Evolutionary conservation across 2,888 invertebrate species (phyloP).

Genomic region (Alloplasta piceator): DNA sequence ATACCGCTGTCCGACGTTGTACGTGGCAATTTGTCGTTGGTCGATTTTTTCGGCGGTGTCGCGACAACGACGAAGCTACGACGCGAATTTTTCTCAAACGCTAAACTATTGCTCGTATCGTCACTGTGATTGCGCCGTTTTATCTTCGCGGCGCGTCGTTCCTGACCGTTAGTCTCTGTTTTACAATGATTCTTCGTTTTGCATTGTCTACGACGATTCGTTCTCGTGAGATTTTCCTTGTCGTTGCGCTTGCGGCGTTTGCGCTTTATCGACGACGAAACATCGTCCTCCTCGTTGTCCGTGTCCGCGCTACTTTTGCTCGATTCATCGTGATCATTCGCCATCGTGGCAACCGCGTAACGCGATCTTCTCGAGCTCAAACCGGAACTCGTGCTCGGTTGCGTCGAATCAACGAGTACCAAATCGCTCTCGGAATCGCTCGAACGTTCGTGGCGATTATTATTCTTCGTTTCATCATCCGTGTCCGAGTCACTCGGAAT

Average conservation of each 20-base stretch:
- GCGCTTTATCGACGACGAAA: conserved; percentile 65
- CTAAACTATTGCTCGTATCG: conserved; percentile 66
- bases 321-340: conserved; percentile 61
- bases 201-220: conserved; percentile 68
- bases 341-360: conserved; percentile 57
- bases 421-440: conserved; percentile 72
- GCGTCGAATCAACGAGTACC: conserved; percentile 75
- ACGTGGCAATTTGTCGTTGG: conserved; percentile 67
- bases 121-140: conserved; percentile 56
- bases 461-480: conserved; percentile 36
- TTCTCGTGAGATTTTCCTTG: conserved; percentile 61
- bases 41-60: conserved; percentile 22
- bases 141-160: conserved; percentile 67
- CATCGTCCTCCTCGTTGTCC: conserved; percentile 68
- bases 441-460: conserved; percentile 39
- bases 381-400: conserved; percentile 81
- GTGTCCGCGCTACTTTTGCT: conserved; percentile 71
- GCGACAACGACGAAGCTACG: conserved; percentile 19
- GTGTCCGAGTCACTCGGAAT: conserved; percentile 64
- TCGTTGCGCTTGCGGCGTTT: conserved; percentile 55
- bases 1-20: conserved; percentile 81
- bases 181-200: conserved; percentile 58
- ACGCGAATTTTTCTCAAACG: conserved; percentile 36
- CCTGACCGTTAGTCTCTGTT: conserved; percentile 66
- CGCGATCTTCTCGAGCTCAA: conserved; percentile 76